Conservation (phyloP, 2,113 vertebrate species). For the Rhabdornis inornatus region DNA sequence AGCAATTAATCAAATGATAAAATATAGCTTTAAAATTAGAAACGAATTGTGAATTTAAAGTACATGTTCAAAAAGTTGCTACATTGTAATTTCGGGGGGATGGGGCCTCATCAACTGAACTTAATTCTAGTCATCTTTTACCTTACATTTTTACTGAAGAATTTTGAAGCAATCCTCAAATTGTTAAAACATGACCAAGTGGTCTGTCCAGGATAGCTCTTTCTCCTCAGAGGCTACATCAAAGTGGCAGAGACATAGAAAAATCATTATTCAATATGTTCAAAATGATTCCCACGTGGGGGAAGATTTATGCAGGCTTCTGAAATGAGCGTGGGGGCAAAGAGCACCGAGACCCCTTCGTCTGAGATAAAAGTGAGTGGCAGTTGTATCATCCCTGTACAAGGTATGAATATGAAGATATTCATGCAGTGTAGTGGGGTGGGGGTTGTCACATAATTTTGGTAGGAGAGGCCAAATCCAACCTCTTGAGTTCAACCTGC, state of each 20-base stretch:
- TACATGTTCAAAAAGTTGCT: background rate
- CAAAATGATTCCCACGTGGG: background rate
- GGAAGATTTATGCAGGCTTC: slow-evolving; percentile 3
- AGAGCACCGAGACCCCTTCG: background rate
- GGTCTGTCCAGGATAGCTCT: background rate
- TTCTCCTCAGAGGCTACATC: slow-evolving; percentile 6
- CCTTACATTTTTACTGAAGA: background rate
- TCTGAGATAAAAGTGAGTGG: background rate
- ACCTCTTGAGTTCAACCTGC: background rate
- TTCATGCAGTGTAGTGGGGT: background rate
- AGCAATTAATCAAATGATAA: slow-evolving; percentile 67
- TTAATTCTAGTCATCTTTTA: background rate
- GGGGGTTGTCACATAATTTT: background rate
- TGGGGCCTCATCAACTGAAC: background rate
- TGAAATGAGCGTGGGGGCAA: background rate
- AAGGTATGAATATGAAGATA: background rate
- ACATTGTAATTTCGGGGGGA: background rate
- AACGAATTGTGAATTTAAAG: slow-evolving; percentile 33
- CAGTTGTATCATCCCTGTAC: background rate
- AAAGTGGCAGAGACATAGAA: background rate
- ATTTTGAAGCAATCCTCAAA: background rate
- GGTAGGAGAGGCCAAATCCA: fast-evolving
- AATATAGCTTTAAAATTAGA: slow-evolving; percentile 47
- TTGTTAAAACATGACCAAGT: slow-evolving; percentile 31
- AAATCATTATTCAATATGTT: slow-evolving; percentile 14